Percentiles rank a stretch among this genome's conserved stretches.
These are phyloP conservation scores for Gymnogyps californianus DNA, from an alignment of 2,113 vertebrate species.

Conservation along the genomic window DNA sequence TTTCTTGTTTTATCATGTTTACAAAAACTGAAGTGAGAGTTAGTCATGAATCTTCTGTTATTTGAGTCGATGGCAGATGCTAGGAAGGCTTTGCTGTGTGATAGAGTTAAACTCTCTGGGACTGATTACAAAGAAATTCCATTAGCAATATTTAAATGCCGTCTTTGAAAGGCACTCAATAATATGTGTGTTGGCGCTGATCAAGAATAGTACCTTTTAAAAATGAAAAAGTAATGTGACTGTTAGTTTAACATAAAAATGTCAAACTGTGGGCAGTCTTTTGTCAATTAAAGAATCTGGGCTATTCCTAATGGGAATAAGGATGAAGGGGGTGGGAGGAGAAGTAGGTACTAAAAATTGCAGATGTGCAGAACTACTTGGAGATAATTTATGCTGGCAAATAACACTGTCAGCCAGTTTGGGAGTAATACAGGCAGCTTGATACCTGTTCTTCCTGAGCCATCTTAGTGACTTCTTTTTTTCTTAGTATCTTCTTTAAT, in stretches of 20 bases:
- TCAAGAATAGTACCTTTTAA: constrained; percentile 68
- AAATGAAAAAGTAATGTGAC: constrained; percentile 71
- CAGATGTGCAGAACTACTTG: constrained; percentile 51
- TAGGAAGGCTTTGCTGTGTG: constrained; percentile 47
- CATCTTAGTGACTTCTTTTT: constrained; percentile 14
- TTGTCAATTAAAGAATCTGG: constrained; percentile 70
- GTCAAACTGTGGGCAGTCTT: constrained; percentile 71
- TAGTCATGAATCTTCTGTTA: constrained; percentile 45
- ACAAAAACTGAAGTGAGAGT: constrained; percentile 59
- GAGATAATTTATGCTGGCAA: constrained; percentile 62
- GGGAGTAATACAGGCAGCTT: constrained; percentile 28
- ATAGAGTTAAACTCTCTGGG: constrained; percentile 62
- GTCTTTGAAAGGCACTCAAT: constrained; percentile 67
- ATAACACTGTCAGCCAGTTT: constrained; percentile 46
- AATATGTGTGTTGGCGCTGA: constrained; percentile 68
- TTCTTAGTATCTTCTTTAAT: background rate
- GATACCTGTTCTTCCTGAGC: constrained; percentile 36
- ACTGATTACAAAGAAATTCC: constrained; percentile 74
- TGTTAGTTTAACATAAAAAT: constrained; percentile 72
- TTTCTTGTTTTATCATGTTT: constrained; percentile 66
- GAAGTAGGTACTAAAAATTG: constrained; percentile 47
- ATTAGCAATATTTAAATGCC: constrained; percentile 74
- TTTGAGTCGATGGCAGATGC: constrained; percentile 48
- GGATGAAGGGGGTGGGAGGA: background rate
- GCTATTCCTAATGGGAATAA: constrained; percentile 70